A percentile compares a stretch with the other conserved stretches of the same genome.
These are phyloP conservation scores for Ctenicera cuprea DNA, from an alignment of 2,888 invertebrate genomes.

Conservation along the genomic window DNA sequence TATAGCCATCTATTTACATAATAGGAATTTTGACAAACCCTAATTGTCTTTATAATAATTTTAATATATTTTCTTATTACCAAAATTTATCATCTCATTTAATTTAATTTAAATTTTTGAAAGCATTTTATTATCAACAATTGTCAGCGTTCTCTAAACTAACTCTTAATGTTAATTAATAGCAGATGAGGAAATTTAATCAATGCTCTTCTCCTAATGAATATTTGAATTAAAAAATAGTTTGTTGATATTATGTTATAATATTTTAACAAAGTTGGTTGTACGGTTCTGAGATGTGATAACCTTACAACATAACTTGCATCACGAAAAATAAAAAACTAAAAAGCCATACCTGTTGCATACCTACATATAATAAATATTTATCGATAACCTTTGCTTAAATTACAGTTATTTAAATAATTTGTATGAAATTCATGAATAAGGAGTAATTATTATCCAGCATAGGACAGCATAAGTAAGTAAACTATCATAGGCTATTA, in stretches of 20 bases:
- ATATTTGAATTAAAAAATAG: constrained; percentile 3
- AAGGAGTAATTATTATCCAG: constrained; percentile 38
- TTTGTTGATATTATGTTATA: not conserved
- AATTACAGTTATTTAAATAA: constrained; percentile 41
- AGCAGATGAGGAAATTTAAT: constrained; percentile 17
- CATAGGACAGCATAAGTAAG: constrained; percentile 48
- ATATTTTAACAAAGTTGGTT: too few species aligned
- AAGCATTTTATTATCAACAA: not conserved
- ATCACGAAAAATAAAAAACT: too few species aligned
- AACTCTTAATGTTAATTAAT: constrained; percentile 1
- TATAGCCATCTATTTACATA: constrained; percentile 16
- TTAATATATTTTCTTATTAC: constrained; percentile 7
- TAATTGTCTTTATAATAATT: constrained; percentile 9
- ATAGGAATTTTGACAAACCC: constrained; percentile 5
- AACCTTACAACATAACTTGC: not conserved
- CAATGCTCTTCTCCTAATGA: constrained; percentile 7
- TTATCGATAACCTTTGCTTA: constrained; percentile 5
- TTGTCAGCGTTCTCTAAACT: not conserved
- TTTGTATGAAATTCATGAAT: constrained; percentile 45
- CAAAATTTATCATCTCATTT: constrained; percentile 16
- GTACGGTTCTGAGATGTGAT: too few species aligned
- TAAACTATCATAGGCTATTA: constrained; percentile 53
- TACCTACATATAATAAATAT: constrained; percentile 7
- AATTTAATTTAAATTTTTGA: not conserved
- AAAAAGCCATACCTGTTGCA: not conserved